Evolutionary conservation across 2,888 invertebrate genomes (phyloP).

Genomic region (Adineta ricciae): DNA sequence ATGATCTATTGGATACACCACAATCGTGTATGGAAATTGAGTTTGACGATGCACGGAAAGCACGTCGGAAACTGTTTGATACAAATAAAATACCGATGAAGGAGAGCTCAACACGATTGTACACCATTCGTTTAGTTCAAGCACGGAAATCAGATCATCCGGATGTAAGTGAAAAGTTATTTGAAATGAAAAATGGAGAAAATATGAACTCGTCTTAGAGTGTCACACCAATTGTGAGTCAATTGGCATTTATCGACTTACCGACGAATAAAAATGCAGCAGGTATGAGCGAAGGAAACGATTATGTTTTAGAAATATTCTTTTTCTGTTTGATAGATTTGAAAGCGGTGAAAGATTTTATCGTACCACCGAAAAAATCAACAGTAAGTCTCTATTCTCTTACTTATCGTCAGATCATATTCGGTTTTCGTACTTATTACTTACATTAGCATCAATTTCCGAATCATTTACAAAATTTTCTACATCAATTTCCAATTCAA

Average conservation of each 20-base stretch:
- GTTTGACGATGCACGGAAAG: background rate
- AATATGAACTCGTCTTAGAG: background rate
- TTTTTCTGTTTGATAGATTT: background rate
- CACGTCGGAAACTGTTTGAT: background rate
- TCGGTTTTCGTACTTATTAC: too few species aligned
- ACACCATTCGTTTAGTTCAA: constrained; percentile 1
- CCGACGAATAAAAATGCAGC: background rate
- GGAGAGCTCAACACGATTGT: background rate
- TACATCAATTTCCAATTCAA: background rate
- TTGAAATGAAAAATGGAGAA: too few species aligned
- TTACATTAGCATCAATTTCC: background rate
- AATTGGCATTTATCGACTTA: background rate
- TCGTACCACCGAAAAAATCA: background rate
- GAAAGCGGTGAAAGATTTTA: background rate
- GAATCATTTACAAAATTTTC: constrained; percentile 21
- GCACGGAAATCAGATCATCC: background rate
- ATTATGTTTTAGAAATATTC: too few species aligned
- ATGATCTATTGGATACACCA: background rate
- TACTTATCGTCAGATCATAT: too few species aligned
- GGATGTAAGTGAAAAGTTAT: background rate
- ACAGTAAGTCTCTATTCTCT: background rate
- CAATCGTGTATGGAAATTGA: background rate
- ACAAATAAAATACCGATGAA: background rate
- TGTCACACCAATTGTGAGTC: background rate
- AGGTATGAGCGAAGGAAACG: background rate